A percentile compares a stretch with the other conserved stretches of the same genome.
Conservation (phyloP, 2,797 vertebrate genomes). For the Buceros bicornis region DNA sequence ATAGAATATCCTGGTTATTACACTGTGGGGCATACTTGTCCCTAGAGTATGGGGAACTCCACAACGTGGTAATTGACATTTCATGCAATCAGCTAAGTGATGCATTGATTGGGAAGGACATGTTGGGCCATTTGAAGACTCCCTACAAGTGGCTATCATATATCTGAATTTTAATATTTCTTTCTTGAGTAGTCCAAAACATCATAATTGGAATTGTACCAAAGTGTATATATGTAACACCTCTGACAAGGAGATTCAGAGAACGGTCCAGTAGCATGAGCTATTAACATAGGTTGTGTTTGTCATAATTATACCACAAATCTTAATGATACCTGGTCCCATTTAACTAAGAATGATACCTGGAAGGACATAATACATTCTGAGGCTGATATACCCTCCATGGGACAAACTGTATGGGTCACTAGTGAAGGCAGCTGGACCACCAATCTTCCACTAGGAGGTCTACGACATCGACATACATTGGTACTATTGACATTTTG, state of each 20-base stretch:
- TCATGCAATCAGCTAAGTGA: no score
- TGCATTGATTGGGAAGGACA: neutral
- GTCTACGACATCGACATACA: neutral
- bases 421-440: neutral
- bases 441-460: neutral
- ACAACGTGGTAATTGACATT: neutral
- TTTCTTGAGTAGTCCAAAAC: neutral
- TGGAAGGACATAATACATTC: neutral
- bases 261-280: neutral
- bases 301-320: neutral
- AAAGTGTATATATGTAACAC: neutral
- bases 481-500: neutral
- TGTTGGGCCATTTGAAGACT: neutral
- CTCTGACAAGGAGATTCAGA: neutral
- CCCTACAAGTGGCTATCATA: neutral
- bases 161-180: neutral
- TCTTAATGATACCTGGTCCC: neutral
- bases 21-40: no score
- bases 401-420: neutral
- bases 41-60: neutral
- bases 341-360: neutral
- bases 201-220: neutral
- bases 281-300: neutral
- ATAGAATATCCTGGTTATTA: no score
- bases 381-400: neutral